Base-by-base conservation (phyloP, 1,140 invertebrate species). In the Pomacea maculata region DNA sequence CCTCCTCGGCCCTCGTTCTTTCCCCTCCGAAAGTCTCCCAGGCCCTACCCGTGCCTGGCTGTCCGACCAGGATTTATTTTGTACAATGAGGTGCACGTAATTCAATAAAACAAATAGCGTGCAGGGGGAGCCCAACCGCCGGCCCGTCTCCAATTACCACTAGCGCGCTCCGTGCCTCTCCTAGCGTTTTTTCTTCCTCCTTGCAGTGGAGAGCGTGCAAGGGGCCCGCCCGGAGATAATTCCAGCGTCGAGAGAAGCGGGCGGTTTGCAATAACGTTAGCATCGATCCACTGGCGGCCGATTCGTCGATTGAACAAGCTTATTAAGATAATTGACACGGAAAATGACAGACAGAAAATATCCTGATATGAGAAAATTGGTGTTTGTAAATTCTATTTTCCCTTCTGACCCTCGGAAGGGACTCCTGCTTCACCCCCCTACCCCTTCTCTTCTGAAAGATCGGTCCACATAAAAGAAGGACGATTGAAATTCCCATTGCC, bases 321-420 rank as follows among this genome's bases (percentile, higher is more conserved):
- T 81, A 81, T 81, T 81, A 81, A 76, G 63, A 70, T 81, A 81
- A 81, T 81, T 81, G 80, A 81, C 80, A 81, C 80, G 74, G 74
- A 81, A 77, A 81, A 81, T 81, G 73, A 81, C 75, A 78, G 75
- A 82, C 80, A 78, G 76, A 78, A 57, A 82, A 78, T 78, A 74
- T 82, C 75, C 75, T 57, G 70, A 78, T 78, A 82, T 78, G 65
- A 57, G 55, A 74, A 76, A 82, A 74, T 82, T 82, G 64, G 70
- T 82, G 80, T 82, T 82, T 82, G 75, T 82, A 78, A 78, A 78
- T 82, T 78, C 68, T 72, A 74, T 78, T 77, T 78, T 77, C 75
- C 70, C 78, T 64, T 71, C 65, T 82, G 80, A 72, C 52, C 64
- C 73, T 25, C 78, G 55, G 34, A 34, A 34, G 55, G 15, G 25